Base-by-base conservation (phyloP, 2,113 vertebrate species). In the Rynchops niger region DNA sequence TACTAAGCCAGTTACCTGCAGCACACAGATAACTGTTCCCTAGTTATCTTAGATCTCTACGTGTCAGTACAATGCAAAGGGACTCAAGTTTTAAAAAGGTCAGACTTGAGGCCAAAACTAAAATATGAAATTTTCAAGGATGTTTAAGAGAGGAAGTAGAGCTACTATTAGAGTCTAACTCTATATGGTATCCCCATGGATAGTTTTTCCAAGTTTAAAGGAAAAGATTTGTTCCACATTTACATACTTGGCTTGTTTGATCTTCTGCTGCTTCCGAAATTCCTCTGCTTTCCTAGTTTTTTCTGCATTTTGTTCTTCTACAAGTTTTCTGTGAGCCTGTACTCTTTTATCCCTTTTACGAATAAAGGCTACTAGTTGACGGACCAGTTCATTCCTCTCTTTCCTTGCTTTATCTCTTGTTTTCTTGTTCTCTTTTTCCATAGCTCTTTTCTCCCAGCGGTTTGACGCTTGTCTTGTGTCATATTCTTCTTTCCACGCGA, bases 351-450 rank as follows among this genome's bases (percentile, higher is more conserved):
- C 99, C 2, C 99, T 98, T 86, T 99, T 99, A 27, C 99, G 99
- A 30, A 99, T 98, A 53, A 99, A 99, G 19, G 99, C 99, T 45
- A 99, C 99, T 3, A 99, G 98, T 72, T 99, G 98, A 2, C 99
- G 99, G 63, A 99, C 97, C 8, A 99, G 96, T 85, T 99, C 99
- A 5, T 98, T 99, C 92, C 99, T 98, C 96, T 99, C 99, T 93
- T 99, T 99, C 42, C 99, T 98, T 5, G 99, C 99, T 97, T 99
- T 99, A 11, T 99, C 99, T 16, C 99, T 98, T 0, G 97, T 98
- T 97, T 99, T 99, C 97, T 98, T 99, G 98, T 99, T 99, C 86
- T 99, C 99, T 93, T 99, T 99, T 96, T 99, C 99, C 99, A 99
- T 99, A 56, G 99, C 99, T 42, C 99, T 98, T 70, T 99, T 99